phyloP scores from a whole-genome alignment of 2,797 vertebrate genomes.

The Chaetodon trifasciatus region DNA sequence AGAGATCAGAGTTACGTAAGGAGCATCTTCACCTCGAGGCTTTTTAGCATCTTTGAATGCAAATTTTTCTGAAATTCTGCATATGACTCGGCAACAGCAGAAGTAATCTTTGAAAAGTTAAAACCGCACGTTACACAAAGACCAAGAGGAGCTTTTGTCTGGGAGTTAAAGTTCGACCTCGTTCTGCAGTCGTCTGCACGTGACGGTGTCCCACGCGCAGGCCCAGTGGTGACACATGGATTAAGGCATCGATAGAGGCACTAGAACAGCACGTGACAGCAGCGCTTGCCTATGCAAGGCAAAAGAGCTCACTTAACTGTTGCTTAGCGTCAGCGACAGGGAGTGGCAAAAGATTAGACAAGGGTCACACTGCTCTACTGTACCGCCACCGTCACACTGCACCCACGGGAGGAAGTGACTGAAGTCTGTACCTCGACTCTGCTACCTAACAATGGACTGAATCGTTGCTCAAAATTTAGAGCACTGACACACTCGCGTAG shows the following conservation, averaged over 20 bases:
- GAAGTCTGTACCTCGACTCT: constrained; percentile 56
- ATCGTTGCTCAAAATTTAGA: constrained; percentile 47
- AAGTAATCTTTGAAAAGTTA: constrained; percentile 10
- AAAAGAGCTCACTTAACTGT: constrained; percentile 63
- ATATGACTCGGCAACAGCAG: constrained; percentile 31
- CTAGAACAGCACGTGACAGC: constrained; percentile 79
- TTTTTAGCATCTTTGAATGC: constrained; percentile 35
- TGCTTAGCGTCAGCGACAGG: constrained; percentile 62
- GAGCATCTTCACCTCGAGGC: constrained; percentile 40
- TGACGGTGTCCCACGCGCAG: constrained; percentile 56
- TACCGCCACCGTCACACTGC: constrained; percentile 37
- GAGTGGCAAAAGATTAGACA: constrained; percentile 46
- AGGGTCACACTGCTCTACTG: constrained; percentile 55
- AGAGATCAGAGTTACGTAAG: constrained; percentile 54
- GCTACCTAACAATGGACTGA: constrained; percentile 62
- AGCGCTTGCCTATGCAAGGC: constrained; percentile 66
- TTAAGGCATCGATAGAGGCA: constrained; percentile 88
- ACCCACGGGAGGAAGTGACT: constrained; percentile 34
- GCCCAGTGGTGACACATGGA: constrained; percentile 70
- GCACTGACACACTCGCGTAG: constrained; percentile 42
- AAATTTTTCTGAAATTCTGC: constrained; percentile 18
- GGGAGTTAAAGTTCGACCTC: constrained; percentile 39
- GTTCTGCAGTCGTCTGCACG: constrained; percentile 49
- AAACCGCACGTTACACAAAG: constrained; percentile 1
- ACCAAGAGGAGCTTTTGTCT: constrained; percentile 36